A percentile compares a stretch with the other conserved stretches of the same genome.
Evolutionary conservation across 2,113 vertebrate species (phyloP).

Genomic region (Piprites chloris): DNA sequence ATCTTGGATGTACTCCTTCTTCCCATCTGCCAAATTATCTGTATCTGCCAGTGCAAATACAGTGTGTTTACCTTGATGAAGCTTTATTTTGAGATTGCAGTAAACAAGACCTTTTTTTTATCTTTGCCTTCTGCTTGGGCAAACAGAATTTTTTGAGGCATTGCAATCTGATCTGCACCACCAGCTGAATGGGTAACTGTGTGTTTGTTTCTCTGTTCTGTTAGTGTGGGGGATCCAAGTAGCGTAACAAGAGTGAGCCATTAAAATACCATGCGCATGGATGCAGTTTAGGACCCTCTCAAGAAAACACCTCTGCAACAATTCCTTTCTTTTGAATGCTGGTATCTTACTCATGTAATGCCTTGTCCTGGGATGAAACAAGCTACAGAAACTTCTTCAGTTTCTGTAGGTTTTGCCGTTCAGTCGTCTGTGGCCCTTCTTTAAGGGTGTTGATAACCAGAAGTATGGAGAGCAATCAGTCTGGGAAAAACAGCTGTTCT

Average conservation of each 20-base stretch:
- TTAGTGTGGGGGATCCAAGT: neutral
- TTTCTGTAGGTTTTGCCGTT: neutral
- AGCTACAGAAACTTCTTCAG: neutral
- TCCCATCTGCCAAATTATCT: neutral
- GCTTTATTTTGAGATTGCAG: neutral
- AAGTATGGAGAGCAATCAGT: neutral
- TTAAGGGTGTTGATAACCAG: neutral
- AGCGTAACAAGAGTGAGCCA: neutral
- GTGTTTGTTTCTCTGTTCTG: neutral
- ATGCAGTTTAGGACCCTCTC: accelerated
- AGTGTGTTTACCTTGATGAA: neutral
- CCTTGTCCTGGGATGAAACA: neutral
- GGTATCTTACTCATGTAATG: neutral
- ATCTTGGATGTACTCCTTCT: neutral
- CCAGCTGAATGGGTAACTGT: neutral
- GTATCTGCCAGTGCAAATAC: neutral
- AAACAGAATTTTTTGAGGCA: neutral
- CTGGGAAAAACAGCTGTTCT: neutral
- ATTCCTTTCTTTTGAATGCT: neutral
- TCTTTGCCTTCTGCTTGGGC: neutral
- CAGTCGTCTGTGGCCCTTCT: neutral
- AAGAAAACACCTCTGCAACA: neutral
- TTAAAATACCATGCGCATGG: neutral
- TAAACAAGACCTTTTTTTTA: neutral
- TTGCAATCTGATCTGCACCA: neutral